These are phyloP conservation scores for Zoanthus sociatus DNA, from an alignment of 92 coral and sea anemone species.

Conservation along the genomic window DNA sequence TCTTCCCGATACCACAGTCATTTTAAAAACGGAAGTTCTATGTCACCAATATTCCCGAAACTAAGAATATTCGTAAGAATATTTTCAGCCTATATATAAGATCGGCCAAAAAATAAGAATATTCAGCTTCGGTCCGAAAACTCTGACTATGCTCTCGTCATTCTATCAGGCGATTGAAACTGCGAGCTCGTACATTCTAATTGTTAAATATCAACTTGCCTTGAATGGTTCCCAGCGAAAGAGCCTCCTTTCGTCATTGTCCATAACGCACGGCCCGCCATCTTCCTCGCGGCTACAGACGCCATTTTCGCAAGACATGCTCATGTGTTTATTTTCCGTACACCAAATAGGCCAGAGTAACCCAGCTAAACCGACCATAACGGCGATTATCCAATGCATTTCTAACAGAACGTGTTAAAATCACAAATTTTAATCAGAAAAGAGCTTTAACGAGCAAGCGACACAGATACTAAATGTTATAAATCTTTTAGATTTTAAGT, in stretches of 20 bases:
- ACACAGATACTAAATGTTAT: background rate
- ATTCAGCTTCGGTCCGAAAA: too few species aligned
- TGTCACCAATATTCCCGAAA: too few species aligned
- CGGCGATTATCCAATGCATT: background rate
- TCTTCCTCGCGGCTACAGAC: slow-evolving; percentile 76
- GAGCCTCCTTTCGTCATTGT: slow-evolving; percentile 69
- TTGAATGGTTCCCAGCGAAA: slow-evolving; percentile 86
- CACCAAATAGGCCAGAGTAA: background rate
- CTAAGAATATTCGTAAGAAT: too few species aligned
- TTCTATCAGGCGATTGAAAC: too few species aligned
- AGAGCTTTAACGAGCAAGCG: background rate
- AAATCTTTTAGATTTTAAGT: background rate
- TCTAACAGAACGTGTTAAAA: background rate
- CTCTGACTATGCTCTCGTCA: too few species aligned
- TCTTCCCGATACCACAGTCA: too few species aligned
- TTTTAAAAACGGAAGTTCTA: too few species aligned
- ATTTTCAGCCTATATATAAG: too few species aligned
- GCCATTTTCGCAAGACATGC: slow-evolving; percentile 84
- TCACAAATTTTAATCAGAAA: background rate
- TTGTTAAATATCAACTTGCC: slow-evolving; percentile 46
- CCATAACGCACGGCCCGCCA: slow-evolving; percentile 79
- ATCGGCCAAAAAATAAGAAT: too few species aligned
- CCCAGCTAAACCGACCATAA: background rate
- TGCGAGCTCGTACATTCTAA: too few species aligned
- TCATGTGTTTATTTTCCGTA: slow-evolving; percentile 19